Percentiles rank a stretch among this genome's conserved stretches.
phyloP scores from a whole-genome alignment of 2,888 invertebrate genomes.

The Monopis laevigella region DNA sequence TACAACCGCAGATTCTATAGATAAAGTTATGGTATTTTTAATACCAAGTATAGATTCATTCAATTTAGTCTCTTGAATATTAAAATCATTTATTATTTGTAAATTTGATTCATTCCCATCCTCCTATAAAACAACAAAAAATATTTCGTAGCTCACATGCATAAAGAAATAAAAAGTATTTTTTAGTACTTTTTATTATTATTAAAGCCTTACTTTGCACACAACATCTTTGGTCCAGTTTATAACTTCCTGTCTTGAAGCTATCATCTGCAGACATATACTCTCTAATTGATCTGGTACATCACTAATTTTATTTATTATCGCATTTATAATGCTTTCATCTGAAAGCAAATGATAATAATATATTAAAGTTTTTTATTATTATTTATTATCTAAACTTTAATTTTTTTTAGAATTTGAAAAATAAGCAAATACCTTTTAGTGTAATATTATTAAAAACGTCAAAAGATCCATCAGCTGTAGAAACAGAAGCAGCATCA shows the following conservation, averaged over 20 bases:
- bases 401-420: too few relatives aligned
- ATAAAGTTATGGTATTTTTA: constrained; percentile 37
- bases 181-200: not conserved
- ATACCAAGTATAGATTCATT: constrained; percentile 42
- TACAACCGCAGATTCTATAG: constrained; percentile 35
- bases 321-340: constrained; percentile 34
- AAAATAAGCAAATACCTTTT: too few relatives aligned
- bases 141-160: not conserved
- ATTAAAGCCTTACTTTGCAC: constrained; percentile 8
- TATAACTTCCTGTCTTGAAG: constrained; percentile 49
- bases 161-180: not conserved
- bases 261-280: constrained; percentile 48
- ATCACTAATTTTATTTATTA: constrained; percentile 35
- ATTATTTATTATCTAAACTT: not conserved
- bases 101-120: constrained; percentile 30
- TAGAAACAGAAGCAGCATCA: constrained; percentile 31
- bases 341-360: too few relatives aligned
- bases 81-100: constrained; percentile 40
- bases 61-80: constrained; percentile 41
- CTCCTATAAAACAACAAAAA: constrained; percentile 21
- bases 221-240: constrained; percentile 49
- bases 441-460: constrained; percentile 26
- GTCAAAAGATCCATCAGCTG: constrained; percentile 32
- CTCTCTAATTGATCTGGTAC: constrained; percentile 47
- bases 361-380: not conserved